These are phyloP conservation scores for Delia radicum DNA, from an alignment of 1,140 invertebrate species.

Conservation along the genomic window DNA sequence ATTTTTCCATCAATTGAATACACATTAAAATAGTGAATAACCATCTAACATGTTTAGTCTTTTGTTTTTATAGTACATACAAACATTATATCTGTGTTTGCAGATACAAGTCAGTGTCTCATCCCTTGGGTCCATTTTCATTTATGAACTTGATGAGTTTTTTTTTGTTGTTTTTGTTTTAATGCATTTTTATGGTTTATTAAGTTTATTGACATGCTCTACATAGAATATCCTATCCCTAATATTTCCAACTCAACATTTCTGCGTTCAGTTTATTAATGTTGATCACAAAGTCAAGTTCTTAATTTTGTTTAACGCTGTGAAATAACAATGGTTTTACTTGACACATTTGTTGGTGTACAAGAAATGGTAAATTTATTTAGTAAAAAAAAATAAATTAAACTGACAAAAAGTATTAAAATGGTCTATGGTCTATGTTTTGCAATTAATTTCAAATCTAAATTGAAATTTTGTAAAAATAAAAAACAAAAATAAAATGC, in stretches of 20 bases:
- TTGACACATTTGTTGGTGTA: background rate
- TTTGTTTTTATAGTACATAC: background rate
- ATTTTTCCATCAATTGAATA: background rate
- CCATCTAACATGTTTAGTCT: background rate
- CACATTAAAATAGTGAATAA: background rate
- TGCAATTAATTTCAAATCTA: too few relatives aligned
- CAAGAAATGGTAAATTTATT: background rate
- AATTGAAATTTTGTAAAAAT: too few relatives aligned
- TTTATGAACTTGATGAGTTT: background rate
- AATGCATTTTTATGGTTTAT: constrained; percentile 16
- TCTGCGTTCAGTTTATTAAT: background rate
- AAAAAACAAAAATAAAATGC: too few relatives aligned
- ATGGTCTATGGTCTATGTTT: too few relatives aligned
- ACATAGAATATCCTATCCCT: background rate
- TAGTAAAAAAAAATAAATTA: too few relatives aligned
- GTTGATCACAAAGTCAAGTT: background rate
- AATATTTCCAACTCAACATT: background rate
- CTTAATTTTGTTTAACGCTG: background rate
- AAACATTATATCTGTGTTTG: too few relatives aligned
- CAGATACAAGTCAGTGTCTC: background rate
- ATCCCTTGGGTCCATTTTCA: background rate
- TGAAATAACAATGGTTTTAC: too few relatives aligned
- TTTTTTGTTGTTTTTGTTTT: constrained; percentile 2
- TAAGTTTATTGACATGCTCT: background rate
- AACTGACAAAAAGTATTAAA: too few relatives aligned